A percentile compares a stretch with the other conserved stretches of the same genome.
These are phyloP conservation scores for Heliconius charithonia DNA, from an alignment of 2,888 invertebrate species.

Conservation along the genomic window DNA sequence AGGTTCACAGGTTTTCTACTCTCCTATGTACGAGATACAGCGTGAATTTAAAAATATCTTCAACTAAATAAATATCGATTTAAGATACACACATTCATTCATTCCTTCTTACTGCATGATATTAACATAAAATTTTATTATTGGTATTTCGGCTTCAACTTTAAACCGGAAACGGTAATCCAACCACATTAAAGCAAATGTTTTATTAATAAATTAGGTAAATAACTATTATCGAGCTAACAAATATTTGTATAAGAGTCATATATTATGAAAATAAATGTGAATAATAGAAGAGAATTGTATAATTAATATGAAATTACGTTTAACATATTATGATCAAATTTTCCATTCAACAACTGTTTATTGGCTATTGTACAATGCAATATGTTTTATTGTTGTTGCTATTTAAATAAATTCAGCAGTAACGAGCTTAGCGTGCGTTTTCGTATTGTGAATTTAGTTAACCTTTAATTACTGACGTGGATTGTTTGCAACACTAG, in stretches of 20 bases:
- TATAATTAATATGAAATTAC: constrained; percentile 41
- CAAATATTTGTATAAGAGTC: constrained; percentile 28
- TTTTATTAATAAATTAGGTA: not conserved
- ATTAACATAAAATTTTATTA: constrained; percentile 18
- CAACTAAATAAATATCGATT: not conserved
- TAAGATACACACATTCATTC: no score
- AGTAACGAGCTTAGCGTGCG: not conserved
- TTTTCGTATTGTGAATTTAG: not conserved
- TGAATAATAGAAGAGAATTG: constrained; percentile 37
- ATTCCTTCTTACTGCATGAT: not conserved
- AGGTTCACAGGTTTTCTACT: no score
- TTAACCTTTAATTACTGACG: no score
- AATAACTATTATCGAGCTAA: constrained; percentile 39
- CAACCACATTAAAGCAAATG: constrained; percentile 38
- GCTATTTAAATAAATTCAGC: not conserved
- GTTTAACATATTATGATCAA: constrained; percentile 30
- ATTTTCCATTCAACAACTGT: constrained; percentile 18
- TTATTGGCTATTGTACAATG: constrained; percentile 5
- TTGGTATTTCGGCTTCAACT: constrained; percentile 20
- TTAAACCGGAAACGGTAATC: constrained; percentile 36
- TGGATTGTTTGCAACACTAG: no score
- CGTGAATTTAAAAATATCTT: not conserved
- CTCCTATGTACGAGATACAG: no score
- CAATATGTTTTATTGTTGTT: constrained; percentile 3
- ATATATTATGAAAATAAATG: constrained; percentile 45